Evolutionary conservation across 2,113 vertebrate species (phyloP).

Genomic region (Kobus ellipsiprymnus): DNA sequence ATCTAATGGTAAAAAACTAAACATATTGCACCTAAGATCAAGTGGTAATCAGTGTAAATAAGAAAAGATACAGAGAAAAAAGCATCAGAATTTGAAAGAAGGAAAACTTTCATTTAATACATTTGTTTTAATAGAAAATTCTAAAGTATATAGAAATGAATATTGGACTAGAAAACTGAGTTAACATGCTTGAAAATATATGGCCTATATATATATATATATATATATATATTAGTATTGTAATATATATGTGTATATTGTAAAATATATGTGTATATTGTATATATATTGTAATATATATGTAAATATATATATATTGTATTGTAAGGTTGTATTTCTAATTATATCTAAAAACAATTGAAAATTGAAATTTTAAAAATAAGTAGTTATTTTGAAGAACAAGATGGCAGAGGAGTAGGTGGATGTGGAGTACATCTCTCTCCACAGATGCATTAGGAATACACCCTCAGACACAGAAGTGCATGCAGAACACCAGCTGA

Average conservation of each 20-base stretch:
- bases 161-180: not conserved
- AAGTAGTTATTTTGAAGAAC: not conserved
- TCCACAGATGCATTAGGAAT: not conserved
- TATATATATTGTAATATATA: too few relatives aligned
- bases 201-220: not conserved
- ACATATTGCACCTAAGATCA: not conserved
- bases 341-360: not conserved
- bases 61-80: not conserved
- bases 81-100: not conserved
- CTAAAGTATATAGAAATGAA: not conserved
- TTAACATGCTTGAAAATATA: not conserved
- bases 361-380: not conserved
- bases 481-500: not conserved
- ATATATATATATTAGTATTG: too few relatives aligned
- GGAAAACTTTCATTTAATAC: not conserved
- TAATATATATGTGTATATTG: too few relatives aligned
- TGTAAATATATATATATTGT: too few relatives aligned
- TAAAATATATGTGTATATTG: too few relatives aligned
- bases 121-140: not conserved
- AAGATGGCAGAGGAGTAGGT: rapidly evolving
- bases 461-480: not conserved
- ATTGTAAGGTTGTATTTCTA: not conserved
- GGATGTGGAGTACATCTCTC: not conserved
- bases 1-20: not conserved
- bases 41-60: not conserved